Conservation (phyloP, 2,888 invertebrate genomes). For the Lithodes maja region DNA sequence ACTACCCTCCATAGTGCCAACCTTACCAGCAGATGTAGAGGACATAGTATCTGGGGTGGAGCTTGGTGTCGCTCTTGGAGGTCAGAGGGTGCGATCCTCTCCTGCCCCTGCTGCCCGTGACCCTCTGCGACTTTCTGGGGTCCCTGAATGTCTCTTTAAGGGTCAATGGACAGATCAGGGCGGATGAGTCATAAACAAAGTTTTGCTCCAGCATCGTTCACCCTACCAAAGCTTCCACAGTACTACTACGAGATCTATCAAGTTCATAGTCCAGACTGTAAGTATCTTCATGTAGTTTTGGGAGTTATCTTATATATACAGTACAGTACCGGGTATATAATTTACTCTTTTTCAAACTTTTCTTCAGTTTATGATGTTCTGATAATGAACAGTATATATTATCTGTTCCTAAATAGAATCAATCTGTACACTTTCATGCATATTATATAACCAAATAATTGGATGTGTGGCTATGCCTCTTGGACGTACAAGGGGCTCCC, state of each 20-base stretch:
- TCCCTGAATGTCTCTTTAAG: background rate
- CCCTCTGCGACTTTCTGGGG: background rate
- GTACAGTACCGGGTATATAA: too few species aligned
- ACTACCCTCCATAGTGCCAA: too few species aligned
- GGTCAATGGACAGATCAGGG: background rate
- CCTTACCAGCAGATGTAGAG: too few species aligned
- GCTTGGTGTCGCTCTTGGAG: background rate
- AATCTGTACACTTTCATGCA: too few species aligned
- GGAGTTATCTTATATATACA: background rate
- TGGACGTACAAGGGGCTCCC: too few species aligned
- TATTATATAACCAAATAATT: too few species aligned
- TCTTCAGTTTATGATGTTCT: too few species aligned
- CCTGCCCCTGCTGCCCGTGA: background rate
- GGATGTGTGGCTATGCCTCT: too few species aligned
- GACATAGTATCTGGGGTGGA: background rate
- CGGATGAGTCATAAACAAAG: constrained; percentile 1
- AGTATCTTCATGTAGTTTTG: background rate
- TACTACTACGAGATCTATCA: background rate
- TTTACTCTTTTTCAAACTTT: too few species aligned
- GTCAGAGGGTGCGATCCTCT: background rate
- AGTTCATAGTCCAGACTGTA: background rate
- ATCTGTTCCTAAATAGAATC: too few species aligned
- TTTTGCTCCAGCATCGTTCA: background rate
- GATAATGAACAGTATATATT: too few species aligned
- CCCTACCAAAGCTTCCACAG: background rate